phyloP scores from a whole-genome alignment of 2,888 invertebrate genomes.

The Dicycla oo region DNA sequence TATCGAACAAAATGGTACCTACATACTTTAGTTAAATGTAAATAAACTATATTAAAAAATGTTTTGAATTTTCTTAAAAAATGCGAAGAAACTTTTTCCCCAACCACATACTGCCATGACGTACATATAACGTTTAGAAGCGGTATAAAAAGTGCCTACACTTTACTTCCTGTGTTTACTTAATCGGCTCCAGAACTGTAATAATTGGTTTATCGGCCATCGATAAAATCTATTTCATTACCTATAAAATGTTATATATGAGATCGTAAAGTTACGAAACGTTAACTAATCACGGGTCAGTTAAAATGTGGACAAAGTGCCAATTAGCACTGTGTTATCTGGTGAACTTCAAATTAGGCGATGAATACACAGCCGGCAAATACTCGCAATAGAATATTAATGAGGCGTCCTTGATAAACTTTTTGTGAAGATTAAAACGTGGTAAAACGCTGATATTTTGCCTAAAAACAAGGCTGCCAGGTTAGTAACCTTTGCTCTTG shows the following conservation, averaged over 20 bases:
- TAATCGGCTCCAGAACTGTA: constrained; percentile 31
- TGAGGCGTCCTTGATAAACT: constrained; percentile 30
- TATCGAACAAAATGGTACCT: too few relatives aligned
- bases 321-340: constrained; percentile 56
- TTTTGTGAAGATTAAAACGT: constrained; percentile 15
- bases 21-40: too few relatives aligned
- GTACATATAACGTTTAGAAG: not conserved
- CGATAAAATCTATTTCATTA: constrained; percentile 52
- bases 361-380: constrained; percentile 28
- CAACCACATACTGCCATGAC: too few relatives aligned
- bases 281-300: constrained; percentile 49
- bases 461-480: constrained; percentile 10
- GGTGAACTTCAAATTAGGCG: constrained; percentile 52
- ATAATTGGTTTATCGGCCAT: constrained; percentile 52
- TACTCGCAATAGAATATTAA: constrained; percentile 21
- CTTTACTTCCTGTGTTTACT: constrained; percentile 37
- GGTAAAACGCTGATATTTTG: constrained; percentile 18
- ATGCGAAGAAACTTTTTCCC: too few relatives aligned
- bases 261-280: constrained; percentile 58
- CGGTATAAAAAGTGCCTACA: constrained; percentile 18
- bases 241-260: constrained; percentile 49
- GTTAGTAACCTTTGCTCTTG: constrained; percentile 27
- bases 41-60: too few relatives aligned
- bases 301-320: constrained; percentile 54
- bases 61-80: too few relatives aligned